phyloP scores from a whole-genome alignment of 1,140 invertebrate species.

The Drosophila nikananu region DNA sequence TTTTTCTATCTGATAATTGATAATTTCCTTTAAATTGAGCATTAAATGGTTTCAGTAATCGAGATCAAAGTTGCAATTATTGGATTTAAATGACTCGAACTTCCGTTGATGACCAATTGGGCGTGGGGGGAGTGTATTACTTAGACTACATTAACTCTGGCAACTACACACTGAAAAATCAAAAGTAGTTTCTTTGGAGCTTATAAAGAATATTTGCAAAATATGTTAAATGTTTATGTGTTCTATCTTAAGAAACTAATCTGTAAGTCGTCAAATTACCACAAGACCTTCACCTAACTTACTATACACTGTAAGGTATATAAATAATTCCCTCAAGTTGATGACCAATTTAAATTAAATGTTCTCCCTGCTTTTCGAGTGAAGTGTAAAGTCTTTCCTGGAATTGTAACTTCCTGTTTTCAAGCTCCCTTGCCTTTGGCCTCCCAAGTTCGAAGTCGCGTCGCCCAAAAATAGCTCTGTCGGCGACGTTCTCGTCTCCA shows the following conservation, averaged over 20 bases:
- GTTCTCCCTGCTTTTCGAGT: neutral
- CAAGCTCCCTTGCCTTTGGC: neutral
- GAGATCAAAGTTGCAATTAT: conserved; percentile 26
- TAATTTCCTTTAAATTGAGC: conserved; percentile 69
- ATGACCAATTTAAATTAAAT: neutral
- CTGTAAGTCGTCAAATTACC: neutral
- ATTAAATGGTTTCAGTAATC: conserved; percentile 24
- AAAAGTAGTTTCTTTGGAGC: neutral
- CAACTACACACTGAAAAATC: neutral
- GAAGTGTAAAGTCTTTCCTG: neutral
- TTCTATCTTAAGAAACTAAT: neutral
- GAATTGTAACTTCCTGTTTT: conserved; percentile 51
- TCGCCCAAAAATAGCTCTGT: conserved; percentile 69
- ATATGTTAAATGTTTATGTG: too few relatives aligned
- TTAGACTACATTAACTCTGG: neutral
- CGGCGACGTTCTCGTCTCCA: conserved; percentile 28
- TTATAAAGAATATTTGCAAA: neutral
- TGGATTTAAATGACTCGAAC: conserved; percentile 68
- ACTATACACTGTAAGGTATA: too few relatives aligned
- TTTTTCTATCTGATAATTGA: conserved; percentile 27
- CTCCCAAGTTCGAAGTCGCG: conserved; percentile 12
- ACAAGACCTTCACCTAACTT: neutral
- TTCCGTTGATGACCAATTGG: conserved; percentile 78
- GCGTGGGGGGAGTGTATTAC: conserved; percentile 40
- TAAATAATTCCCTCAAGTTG: neutral